Conservation (phyloP, 2,113 vertebrate genomes). For the Chlorodrepanis virens region DNA sequence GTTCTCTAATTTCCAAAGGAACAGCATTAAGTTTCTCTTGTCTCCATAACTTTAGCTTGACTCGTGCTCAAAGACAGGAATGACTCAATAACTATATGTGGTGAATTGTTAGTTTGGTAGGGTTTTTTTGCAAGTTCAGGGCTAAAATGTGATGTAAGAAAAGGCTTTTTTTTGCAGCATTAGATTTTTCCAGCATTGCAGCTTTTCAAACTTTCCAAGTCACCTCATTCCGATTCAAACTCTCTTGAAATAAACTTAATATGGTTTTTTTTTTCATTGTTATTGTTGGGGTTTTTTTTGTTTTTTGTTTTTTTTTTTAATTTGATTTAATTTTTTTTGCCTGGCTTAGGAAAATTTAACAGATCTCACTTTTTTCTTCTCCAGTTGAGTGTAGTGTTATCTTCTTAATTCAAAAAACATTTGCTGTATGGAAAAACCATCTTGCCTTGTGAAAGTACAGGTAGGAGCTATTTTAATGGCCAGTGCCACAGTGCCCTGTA, state of each 20-base stretch:
- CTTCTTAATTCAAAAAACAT: neutral
- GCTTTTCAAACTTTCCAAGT: neutral
- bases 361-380: neutral
- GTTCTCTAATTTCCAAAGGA: neutral
- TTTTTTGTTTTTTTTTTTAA: no score
- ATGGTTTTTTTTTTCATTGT: neutral
- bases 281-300: no score
- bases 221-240: neutral
- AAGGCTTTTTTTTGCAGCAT: neutral
- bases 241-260: neutral
- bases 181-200: neutral
- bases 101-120: neutral
- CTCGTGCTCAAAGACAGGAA: neutral
- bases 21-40: neutral
- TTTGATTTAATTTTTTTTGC: neutral
- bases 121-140: neutral
- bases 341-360: neutral
- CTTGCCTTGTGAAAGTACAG: neutral
- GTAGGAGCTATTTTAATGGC: neutral
- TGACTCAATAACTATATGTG: neutral
- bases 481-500: constrained; percentile 89
- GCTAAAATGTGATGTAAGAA: neutral
- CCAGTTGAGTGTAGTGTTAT: neutral
- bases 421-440: neutral
- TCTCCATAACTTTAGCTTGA: neutral